Base-by-base conservation (phyloP, 1,140 invertebrate species). In the Orchestia grillus region DNA sequence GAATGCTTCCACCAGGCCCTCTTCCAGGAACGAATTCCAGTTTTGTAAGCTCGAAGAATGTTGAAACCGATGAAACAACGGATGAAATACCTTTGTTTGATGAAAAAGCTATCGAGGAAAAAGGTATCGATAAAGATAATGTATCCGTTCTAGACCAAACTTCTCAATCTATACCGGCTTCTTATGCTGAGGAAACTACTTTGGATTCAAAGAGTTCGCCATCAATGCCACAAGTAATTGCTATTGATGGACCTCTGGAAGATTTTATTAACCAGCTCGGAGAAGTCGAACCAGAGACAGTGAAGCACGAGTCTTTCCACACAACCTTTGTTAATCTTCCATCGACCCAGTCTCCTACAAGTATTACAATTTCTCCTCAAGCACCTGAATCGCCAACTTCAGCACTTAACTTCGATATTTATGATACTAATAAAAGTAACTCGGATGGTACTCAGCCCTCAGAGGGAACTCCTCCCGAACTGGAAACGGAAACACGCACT, bases 161-260 rank as follows among this genome's bases (percentile, higher is more conserved):
- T 36, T 44, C 88, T 90, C 36, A 23, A 90, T 42, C 88, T 42
- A 41, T 44, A 90, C 88, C 41, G 43, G 41, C 88, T 8, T 90
- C 88, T 16, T 16, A 90, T 44, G 11, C 88, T 19, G 88, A 90
- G 43, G 41, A 43, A 90, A 42, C 88, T 6, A 11, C 15, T 44
- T 41, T 41, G 88, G 88, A 44, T 45, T 40, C 92, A 47, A 94
- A 94, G 3, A 44, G 28, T 44, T 8, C 43, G 40, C 40, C 92
- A 94, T 47, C 44, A 45, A 94, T 94, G 92, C 92, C 92, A 94
- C 92, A 42, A 45, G 92, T 94, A 0, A 94, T 94, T 94, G 44
- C 43, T n/a, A 94, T 94, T 94, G 44, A 44, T 94, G 92, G 92
- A 44, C 36, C 44, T 94, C 44, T 94, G 19, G 92, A 94, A 94